phyloP scores from a whole-genome alignment of 2,888 invertebrate genomes.

The Zhuqinia jingwanae region DNA sequence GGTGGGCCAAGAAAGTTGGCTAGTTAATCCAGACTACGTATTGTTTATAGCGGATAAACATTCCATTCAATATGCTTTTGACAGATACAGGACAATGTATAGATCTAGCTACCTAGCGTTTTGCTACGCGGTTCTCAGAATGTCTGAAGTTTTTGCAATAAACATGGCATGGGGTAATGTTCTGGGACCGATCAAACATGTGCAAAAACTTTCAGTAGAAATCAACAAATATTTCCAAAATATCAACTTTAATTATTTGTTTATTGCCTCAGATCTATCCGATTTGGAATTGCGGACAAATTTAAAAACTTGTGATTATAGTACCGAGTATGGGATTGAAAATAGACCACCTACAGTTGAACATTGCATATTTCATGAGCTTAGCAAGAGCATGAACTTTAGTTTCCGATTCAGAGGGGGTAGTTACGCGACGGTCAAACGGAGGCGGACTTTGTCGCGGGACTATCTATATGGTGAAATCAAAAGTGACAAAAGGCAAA shows the following conservation, averaged over 20 bases:
- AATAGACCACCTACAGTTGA: conserved; percentile 48
- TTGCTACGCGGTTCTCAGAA: no score
- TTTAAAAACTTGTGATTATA: conserved; percentile 29
- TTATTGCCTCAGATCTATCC: conserved; percentile 8
- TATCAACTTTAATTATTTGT: conserved; percentile 8
- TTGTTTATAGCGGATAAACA: neutral
- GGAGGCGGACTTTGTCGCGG: neutral
- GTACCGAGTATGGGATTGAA: neutral
- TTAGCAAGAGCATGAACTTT: conserved; percentile 46
- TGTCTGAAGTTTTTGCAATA: no score
- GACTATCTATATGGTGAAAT: conserved; percentile 8
- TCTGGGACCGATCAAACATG: no score
- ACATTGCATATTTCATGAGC: conserved; percentile 27
- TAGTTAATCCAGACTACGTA: neutral
- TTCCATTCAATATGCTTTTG: neutral
- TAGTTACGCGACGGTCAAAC: neutral
- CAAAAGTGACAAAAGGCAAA: neutral
- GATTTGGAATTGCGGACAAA: neutral
- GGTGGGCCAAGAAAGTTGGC: neutral
- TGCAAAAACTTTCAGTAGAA: neutral
- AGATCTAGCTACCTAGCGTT: no score
- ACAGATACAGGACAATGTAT: neutral
- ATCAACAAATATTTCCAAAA: neutral
- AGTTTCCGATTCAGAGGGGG: neutral
- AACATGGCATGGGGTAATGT: neutral